Evolutionary conservation across 64 coral and sea anemone species (phyloP).

Genomic region (Astreopora myriophthalma): DNA sequence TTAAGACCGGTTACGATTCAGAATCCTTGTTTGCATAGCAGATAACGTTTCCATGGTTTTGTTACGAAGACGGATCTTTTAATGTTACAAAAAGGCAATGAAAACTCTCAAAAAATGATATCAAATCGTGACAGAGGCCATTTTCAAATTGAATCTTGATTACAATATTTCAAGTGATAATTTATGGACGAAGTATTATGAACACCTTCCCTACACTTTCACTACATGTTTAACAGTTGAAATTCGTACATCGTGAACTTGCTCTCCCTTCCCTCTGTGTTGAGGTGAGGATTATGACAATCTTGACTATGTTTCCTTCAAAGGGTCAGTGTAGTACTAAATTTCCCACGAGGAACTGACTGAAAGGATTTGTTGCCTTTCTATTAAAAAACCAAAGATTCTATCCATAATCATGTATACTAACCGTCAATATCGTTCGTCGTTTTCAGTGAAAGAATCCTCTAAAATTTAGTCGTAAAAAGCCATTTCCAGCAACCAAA

Average conservation of each 20-base stretch:
- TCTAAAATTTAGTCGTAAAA: neutral
- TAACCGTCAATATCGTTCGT: too few species aligned
- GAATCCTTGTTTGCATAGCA: conserved; percentile 25
- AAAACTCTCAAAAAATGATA: conserved; percentile 37
- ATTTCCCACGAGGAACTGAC: neutral
- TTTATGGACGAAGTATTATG: neutral
- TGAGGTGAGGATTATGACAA: neutral
- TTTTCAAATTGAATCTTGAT: neutral
- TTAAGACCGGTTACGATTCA: neutral
- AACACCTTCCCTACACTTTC: neutral
- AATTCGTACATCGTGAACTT: neutral
- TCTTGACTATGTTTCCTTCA: neutral
- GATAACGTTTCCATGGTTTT: neutral
- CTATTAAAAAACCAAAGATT: neutral
- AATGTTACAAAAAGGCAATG: conserved; percentile 9
- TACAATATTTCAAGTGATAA: neutral
- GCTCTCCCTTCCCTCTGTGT: neutral
- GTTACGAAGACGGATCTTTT: neutral
- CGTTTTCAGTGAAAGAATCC: neutral
- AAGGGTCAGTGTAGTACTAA: neutral
- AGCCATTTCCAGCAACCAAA: neutral
- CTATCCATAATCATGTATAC: too few species aligned
- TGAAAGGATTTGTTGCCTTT: too few species aligned
- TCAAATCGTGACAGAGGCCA: conserved; percentile 8
- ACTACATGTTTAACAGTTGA: neutral